phyloP scores from a whole-genome alignment of 2,113 vertebrate genomes.

The Indri indri region DNA sequence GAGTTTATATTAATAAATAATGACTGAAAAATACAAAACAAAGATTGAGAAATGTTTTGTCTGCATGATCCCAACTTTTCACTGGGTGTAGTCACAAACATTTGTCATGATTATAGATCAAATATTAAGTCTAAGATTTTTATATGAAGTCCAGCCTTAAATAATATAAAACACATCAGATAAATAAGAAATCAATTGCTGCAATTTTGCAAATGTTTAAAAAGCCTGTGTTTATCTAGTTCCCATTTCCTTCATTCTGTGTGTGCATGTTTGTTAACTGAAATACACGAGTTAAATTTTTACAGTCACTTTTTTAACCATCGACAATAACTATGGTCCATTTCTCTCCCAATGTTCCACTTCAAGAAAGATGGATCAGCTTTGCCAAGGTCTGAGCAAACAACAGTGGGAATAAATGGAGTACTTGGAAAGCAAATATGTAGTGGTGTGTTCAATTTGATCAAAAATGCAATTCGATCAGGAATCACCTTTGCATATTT shows the following conservation, averaged over 20 bases:
- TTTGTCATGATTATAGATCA: background rate
- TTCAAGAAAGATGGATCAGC: background rate
- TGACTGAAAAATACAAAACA: background rate
- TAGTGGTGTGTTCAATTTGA: background rate
- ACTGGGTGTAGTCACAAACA: background rate
- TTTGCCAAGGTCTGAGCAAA: background rate
- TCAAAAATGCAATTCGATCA: no score
- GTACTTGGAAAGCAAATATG: background rate
- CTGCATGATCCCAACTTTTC: background rate
- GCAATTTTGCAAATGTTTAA: background rate
- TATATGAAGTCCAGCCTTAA: background rate
- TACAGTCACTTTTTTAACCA: background rate
- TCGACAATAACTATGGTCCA: background rate
- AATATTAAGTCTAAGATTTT: background rate
- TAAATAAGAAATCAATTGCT: background rate
- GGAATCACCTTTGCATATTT: slow-evolving; percentile 2
- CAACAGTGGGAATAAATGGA: background rate
- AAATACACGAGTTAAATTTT: background rate
- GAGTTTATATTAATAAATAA: background rate
- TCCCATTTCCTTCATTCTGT: background rate
- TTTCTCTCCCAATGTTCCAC: background rate
- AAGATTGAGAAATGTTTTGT: background rate
- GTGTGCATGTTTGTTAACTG: background rate
- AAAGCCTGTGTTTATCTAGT: background rate
- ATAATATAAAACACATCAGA: background rate